Percentiles rank a stretch among this genome's conserved stretches.
Evolutionary conservation across 2,888 invertebrate species (phyloP).

Genomic region (Sepioteuthis lessoniana): DNA sequence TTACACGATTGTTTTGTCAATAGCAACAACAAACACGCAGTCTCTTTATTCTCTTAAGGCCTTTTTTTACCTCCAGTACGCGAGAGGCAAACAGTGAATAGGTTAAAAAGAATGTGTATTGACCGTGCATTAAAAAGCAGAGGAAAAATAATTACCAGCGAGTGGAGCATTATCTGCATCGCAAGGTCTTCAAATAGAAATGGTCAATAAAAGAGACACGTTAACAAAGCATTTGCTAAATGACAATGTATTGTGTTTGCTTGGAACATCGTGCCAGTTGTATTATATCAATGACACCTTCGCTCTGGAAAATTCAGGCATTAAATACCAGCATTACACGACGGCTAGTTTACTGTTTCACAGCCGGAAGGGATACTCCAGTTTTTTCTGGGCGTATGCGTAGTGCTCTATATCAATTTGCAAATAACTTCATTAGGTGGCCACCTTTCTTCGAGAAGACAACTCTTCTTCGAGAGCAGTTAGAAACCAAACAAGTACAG

Average conservation of each 20-base stretch:
- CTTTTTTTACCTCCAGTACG: neutral
- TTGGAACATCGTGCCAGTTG: neutral
- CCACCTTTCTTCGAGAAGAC: neutral
- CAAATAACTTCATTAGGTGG: neutral
- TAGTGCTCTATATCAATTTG: neutral
- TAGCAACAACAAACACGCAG: neutral
- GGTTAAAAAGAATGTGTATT: constrained; percentile 7
- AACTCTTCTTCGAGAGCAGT: neutral
- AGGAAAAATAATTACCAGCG: neutral
- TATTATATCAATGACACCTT: neutral
- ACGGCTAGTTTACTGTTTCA: neutral
- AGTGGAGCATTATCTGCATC: neutral
- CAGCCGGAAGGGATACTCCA: neutral
- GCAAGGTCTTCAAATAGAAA: constrained; percentile 13
- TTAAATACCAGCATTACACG: neutral
- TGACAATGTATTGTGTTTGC: neutral
- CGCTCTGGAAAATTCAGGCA: neutral
- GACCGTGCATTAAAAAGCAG: neutral
- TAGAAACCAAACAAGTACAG: neutral
- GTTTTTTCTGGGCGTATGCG: neutral
- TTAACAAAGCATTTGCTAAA: constrained; percentile 23
- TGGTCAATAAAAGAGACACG: neutral
- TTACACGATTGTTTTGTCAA: neutral
- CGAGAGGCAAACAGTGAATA: neutral
- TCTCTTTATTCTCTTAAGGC: neutral